Evolutionary conservation across 2,888 invertebrate species (phyloP).

Genomic region (Pteria penguin): DNA sequence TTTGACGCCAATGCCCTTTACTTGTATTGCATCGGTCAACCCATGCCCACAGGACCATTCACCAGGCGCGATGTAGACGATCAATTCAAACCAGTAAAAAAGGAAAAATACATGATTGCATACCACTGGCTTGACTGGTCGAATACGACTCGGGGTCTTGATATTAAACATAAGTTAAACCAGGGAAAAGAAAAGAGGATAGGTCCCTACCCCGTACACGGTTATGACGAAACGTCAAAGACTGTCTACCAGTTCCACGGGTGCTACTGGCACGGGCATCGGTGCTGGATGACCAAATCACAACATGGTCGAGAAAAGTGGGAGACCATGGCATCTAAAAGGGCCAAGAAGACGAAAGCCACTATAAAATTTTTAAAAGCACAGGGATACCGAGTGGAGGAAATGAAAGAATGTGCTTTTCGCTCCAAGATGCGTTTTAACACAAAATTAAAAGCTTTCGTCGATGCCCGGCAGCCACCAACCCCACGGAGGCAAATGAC

Average conservation of each 20-base stretch:
- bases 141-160: background rate
- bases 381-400: slow-evolving; percentile 6
- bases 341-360: slow-evolving; percentile 11
- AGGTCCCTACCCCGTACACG: slow-evolving; percentile 27
- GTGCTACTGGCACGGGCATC: no score
- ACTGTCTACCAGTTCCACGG: slow-evolving; percentile 20
- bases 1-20: no score
- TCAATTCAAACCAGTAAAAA: slow-evolving; percentile 9
- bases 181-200: slow-evolving; percentile 11
- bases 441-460: no score
- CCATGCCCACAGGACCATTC: slow-evolving; percentile 21
- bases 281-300: no score
- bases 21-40: no score
- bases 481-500: slow-evolving; percentile 26
- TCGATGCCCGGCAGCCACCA: background rate
- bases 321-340: no score
- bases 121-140: slow-evolving; percentile 32
- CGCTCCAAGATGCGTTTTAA: background rate
- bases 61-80: no score
- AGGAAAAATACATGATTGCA: slow-evolving; percentile 10
- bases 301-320: no score
- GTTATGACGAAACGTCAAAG: slow-evolving; percentile 10
- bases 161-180: slow-evolving; percentile 18
- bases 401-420: slow-evolving; percentile 8
- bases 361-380: background rate